Evolutionary conservation across 37 sponge, comb jelly and placozoan species (phyloP), one percentile per base, ranked within the genome.

Genomic region (Crambe crambe): DNA sequence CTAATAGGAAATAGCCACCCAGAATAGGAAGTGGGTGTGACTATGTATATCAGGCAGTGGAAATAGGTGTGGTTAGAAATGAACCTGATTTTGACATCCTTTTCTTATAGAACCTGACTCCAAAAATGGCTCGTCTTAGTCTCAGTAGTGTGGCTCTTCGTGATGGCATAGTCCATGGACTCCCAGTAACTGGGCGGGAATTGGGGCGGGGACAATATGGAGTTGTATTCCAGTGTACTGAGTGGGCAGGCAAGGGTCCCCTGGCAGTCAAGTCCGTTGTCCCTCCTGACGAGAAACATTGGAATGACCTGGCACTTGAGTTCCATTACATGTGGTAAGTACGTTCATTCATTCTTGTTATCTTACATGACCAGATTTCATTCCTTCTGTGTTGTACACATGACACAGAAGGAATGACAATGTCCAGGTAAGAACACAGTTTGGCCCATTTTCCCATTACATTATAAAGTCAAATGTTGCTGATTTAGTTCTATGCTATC

Each of bases 251-350:
- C 4, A 88, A 95, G 56, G 90, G 89, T 0, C 90, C 88, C 0
- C 79, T 91, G 4, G 93, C 94, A 58, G 92, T 98, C 31, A 98
- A 98, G 75, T 89, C 92, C 42, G 94, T 98, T 2, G 92, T 93
- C 0, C 99, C 99, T 2, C 99, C 99, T 0, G 99, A 98, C 70
- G 99, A 98, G 75, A 98, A 95, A 59, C 99, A 98, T 76, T 98
- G 96, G 96, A 95, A 95, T 63, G 96, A 95, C 72, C 88, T 98
- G 12, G 99, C 99, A 18, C 83, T 98, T 56, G 99, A 98, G 85
- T 98, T 98, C 80, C 96, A 98, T 73, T 98, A 98, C 73, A 94
- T 94, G 0, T 93, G 98, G 98, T 97, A 54, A 56, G 84, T 78
- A 12, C 1, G 25, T 18, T 58, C 18, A 17, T 18, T 58, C 18